phyloP scores from a whole-genome alignment of 2,888 invertebrate genomes.

The Perdita meconis region DNA sequence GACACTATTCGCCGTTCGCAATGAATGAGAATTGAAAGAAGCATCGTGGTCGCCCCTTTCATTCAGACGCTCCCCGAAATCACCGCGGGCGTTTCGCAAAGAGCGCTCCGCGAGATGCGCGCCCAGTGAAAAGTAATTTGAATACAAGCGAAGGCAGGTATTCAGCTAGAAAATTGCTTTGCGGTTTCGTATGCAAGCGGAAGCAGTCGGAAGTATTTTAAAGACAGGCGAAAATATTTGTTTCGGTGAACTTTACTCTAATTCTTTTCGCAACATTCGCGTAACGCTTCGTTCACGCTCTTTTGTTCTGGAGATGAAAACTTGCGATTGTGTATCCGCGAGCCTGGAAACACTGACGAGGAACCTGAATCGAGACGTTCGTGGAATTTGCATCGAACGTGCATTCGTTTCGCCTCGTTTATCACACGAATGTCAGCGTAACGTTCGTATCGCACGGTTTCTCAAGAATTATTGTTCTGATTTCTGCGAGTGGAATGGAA shows the following conservation, averaged over 20 bases:
- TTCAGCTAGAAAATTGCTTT: slow-evolving; percentile 40
- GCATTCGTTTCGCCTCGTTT: no score
- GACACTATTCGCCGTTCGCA: not conserved
- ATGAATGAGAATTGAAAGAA: slow-evolving; percentile 33
- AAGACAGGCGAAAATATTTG: slow-evolving; percentile 10
- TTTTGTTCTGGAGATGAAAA: no score
- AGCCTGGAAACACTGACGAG: no score
- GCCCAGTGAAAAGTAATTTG: slow-evolving; percentile 47
- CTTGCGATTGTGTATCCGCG: no score
- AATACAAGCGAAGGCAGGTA: slow-evolving; percentile 29
- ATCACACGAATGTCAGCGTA: no score
- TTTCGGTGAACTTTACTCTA: no score
- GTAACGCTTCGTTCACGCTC: not conserved
- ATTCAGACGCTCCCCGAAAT: slow-evolving; percentile 9
- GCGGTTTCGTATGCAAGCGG: slow-evolving; percentile 23
- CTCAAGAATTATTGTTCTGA: not conserved
- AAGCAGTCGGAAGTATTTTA: slow-evolving; percentile 27
- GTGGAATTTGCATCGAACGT: not conserved
- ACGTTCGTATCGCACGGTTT: no score
- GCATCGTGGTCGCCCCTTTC: slow-evolving; percentile 24
- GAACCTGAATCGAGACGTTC: no score
- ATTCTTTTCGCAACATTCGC: slow-evolving; percentile 12
- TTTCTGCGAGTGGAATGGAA: not conserved
- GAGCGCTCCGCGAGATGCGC: not conserved
- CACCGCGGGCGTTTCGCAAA: slow-evolving; percentile 17